These are phyloP conservation scores for Neosilurus hyrtlii DNA, from an alignment of 2,797 vertebrate genomes.

Conservation along the genomic window DNA sequence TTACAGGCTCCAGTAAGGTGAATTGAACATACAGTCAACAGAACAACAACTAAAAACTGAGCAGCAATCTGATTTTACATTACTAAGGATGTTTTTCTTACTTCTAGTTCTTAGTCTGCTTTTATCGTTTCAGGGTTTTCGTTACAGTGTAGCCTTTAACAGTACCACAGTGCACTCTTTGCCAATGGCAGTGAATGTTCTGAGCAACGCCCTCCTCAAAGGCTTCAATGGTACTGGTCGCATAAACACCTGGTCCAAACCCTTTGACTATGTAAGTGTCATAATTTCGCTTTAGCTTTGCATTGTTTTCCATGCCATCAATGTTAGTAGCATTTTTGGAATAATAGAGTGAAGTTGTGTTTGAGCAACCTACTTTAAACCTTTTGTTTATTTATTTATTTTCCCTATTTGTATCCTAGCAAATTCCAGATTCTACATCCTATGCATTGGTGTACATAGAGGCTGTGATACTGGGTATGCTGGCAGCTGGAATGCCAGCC, in stretches of 20 bases:
- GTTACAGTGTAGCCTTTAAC: constrained; percentile 81
- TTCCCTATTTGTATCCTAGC: constrained; percentile 57
- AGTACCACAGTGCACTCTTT: constrained; percentile 82
- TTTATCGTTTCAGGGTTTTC: constrained; percentile 70
- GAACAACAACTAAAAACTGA: background rate
- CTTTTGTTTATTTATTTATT: background rate
- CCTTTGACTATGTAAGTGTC: constrained; percentile 75
- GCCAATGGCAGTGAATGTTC: constrained; percentile 82
- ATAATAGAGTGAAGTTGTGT: background rate
- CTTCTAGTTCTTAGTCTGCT: background rate
- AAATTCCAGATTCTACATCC: constrained; percentile 69
- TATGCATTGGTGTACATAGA: constrained; percentile 75
- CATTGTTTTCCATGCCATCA: background rate
- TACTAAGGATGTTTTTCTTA: background rate
- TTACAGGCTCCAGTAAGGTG: constrained; percentile 77
- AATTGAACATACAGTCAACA: background rate
- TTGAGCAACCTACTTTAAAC: too few relatives aligned
- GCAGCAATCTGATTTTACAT: background rate
- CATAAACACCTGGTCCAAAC: constrained; percentile 81
- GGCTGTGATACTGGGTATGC: constrained; percentile 73
- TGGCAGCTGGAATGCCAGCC: constrained; percentile 84
- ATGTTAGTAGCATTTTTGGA: background rate
- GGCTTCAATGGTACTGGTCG: constrained; percentile 73
- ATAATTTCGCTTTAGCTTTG: background rate
- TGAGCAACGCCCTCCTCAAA: constrained; percentile 82